These are phyloP conservation scores for Tupiocoris notatus DNA, from an alignment of 2,888 invertebrate genomes.

Conservation along the genomic window DNA sequence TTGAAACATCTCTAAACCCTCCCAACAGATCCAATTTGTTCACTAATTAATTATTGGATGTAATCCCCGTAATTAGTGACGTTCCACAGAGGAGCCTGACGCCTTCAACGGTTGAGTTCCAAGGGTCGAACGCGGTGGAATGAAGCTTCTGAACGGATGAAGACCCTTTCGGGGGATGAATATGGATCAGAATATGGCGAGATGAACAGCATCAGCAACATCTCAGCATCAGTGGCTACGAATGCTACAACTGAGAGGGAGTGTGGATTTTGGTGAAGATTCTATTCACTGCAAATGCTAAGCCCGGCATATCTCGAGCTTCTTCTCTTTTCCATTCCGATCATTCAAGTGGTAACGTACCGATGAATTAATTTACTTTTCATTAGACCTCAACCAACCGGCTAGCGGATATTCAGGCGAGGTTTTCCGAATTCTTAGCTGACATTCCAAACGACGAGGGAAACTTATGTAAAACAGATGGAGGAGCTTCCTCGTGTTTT, in stretches of 20 bases:
- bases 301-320: background rate
- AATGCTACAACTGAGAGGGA: too few species aligned
- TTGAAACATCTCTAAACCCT: background rate
- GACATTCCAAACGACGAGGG: background rate
- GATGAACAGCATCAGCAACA: background rate
- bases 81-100: background rate
- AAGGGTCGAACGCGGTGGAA: background rate
- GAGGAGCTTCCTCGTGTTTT: background rate
- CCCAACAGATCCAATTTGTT: background rate
- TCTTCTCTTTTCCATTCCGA: background rate
- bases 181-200: background rate
- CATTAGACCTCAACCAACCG: background rate
- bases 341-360: background rate
- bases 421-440: background rate
- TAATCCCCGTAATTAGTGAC: background rate
- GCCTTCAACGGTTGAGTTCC: background rate
- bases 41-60: background rate
- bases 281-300: too few species aligned
- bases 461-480: background rate
- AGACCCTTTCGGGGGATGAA: background rate
- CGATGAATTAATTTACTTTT: background rate
- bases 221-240: background rate
- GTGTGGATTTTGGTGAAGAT: background rate
- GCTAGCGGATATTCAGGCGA: background rate
- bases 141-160: background rate